A percentile compares a stretch with the other conserved stretches of the same genome.
phyloP scores from a whole-genome alignment of 1,140 invertebrate species.

The Drosophila cardini region DNA sequence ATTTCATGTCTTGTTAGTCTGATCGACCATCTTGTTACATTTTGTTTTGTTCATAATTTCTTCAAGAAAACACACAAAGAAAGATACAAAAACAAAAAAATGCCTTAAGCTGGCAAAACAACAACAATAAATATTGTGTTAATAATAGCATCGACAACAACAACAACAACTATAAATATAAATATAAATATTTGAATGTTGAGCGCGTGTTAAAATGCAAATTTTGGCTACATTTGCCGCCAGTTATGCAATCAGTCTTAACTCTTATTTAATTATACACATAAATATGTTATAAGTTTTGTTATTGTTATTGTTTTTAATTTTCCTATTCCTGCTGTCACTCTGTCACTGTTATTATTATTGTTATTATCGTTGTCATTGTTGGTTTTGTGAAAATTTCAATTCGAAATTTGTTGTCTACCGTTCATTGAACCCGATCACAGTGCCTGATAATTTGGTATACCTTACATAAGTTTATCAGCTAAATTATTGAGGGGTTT shows the following conservation, averaged over 20 bases:
- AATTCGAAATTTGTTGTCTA: slow-evolving; percentile 17
- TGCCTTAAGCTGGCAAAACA: slow-evolving; percentile 15
- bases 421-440: slow-evolving; percentile 31
- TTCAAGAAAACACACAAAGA: slow-evolving; percentile 10
- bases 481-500: neutral
- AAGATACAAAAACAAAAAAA: neutral
- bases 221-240: slow-evolving; percentile 29
- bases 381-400: slow-evolving; percentile 13
- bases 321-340: neutral
- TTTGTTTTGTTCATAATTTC: slow-evolving; percentile 37
- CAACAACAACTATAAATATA: slow-evolving; percentile 6
- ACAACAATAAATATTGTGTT: slow-evolving; percentile 14
- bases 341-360: neutral
- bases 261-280: slow-evolving; percentile 75
- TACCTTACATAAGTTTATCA: slow-evolving; percentile 4
- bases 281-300: neutral
- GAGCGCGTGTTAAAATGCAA: slow-evolving; percentile 54
- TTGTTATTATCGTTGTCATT: neutral
- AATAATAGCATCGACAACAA: slow-evolving; percentile 29
- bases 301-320: neutral
- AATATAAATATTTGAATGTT: slow-evolving; percentile 36
- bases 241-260: slow-evolving; percentile 44
- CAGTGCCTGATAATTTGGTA: neutral
- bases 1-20: slow-evolving; percentile 57
- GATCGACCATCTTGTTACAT: slow-evolving; percentile 11